A percentile compares a stretch with the other conserved stretches of the same genome.
These are phyloP conservation scores for Varanus salvator DNA, from an alignment of 2,113 vertebrate genomes.

Conservation along the genomic window DNA sequence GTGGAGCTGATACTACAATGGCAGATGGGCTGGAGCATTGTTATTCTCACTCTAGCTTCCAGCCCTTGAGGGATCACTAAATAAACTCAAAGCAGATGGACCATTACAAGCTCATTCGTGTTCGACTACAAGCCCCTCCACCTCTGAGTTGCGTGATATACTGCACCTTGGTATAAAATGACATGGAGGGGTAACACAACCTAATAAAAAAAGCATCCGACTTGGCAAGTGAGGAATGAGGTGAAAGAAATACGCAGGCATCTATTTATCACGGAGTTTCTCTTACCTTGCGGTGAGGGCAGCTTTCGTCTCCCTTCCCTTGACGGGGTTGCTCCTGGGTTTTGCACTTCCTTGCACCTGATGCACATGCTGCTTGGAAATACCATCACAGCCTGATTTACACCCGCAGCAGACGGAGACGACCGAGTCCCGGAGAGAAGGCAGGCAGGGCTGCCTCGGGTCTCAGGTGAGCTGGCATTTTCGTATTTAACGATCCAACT, in stretches of 20 bases:
- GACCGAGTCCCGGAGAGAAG: not conserved
- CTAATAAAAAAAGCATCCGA: constrained; percentile 70
- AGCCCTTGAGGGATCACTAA: constrained; percentile 90
- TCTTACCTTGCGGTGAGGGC: constrained; percentile 36
- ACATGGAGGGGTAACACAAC: constrained; percentile 69
- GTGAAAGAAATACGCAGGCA: constrained; percentile 49
- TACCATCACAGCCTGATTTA: not conserved
- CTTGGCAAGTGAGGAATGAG: constrained; percentile 73
- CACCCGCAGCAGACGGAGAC: not conserved
- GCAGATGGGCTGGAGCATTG: constrained; percentile 96
- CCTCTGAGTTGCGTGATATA: constrained; percentile 79
- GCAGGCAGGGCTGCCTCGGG: not conserved
- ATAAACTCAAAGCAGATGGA: constrained; percentile 98
- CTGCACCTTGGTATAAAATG: constrained; percentile 72
- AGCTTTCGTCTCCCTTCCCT: not conserved
- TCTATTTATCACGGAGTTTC: constrained; percentile 68
- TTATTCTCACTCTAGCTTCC: constrained; percentile 91
- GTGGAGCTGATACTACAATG: constrained; percentile 85
- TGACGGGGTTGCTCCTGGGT: not conserved
- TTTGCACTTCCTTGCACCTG: constrained; percentile 3
- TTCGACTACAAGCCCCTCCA: constrained; percentile 85
- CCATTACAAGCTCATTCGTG: constrained; percentile 89
- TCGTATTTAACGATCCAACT: too few species aligned
- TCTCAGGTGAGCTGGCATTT: not conserved
- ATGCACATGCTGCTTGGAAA: not conserved